Conservation (phyloP, 2,888 invertebrate genomes). For the Oscheius onirici region DNA sequence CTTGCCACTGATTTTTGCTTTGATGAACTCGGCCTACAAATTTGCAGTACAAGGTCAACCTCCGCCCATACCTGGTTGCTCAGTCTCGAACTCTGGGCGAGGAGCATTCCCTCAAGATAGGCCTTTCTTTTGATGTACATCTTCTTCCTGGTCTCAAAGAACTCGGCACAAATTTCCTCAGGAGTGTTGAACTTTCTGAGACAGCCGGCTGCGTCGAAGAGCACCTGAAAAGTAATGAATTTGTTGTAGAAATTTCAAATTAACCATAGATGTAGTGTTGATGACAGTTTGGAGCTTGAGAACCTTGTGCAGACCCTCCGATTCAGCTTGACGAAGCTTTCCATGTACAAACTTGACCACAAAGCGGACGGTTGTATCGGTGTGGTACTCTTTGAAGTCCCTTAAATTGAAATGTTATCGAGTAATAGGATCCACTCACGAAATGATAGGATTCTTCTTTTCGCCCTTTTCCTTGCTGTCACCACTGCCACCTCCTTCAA, state of each 20-base stretch:
- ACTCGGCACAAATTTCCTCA: conserved; percentile 84
- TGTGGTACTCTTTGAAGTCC: conserved; percentile 89
- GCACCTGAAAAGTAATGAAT: conserved; percentile 71
- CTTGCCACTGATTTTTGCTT: conserved; percentile 91
- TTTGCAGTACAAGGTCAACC: background rate
- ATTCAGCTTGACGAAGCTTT: conserved; percentile 78
- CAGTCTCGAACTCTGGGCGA: conserved; percentile 87
- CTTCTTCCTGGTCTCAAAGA: conserved; percentile 82
- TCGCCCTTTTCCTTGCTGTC: background rate
- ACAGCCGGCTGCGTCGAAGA: conserved; percentile 79
- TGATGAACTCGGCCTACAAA: conserved; percentile 80
- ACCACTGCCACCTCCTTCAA: conserved; percentile 71
- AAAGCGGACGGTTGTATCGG: conserved; percentile 92
- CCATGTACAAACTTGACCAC: conserved; percentile 79
- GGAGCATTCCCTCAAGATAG: conserved; percentile 87
- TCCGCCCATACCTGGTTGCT: conserved; percentile 79
- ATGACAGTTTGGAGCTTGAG: conserved; percentile 88
- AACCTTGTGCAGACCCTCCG: conserved; percentile 89
- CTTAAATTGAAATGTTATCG: conserved; percentile 65
- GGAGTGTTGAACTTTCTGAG: conserved; percentile 82
- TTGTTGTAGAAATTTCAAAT: background rate
- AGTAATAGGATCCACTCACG: background rate
- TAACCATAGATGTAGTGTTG: conserved; percentile 85
- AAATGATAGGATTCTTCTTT: conserved; percentile 43
- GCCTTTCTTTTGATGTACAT: conserved; percentile 87